Base-by-base conservation (phyloP, 1,140 invertebrate species). In the Oppia nitens region DNA sequence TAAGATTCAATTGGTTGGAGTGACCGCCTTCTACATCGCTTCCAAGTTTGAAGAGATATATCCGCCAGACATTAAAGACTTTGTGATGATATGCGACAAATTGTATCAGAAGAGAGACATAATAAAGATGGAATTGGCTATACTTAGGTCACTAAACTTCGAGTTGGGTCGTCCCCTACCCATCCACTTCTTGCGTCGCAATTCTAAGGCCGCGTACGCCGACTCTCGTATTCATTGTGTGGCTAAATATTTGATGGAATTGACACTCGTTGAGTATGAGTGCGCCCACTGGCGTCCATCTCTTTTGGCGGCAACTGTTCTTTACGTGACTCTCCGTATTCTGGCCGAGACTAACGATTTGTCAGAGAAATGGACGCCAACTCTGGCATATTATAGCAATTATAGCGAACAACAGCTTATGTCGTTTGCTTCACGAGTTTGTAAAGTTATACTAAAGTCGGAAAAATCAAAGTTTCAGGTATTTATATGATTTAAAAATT, bases 11-110 rank as follows among this genome's bases (percentile, higher is more conserved):
- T 73, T 97, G 48, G 86, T 95, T 45, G 94, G 93, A 47, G 60
- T 98, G 52, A 91, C 93, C 4, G 87, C 88, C 65, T 74, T 98
- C 32, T 94, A 97, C 69, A 85, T 98, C 63, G 92, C 93, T 25
- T 82, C 91, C 12, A 98, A 98, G 78, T 76, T 85, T 47, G 95
- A 98, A 78, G 94, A 98, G 78, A 95, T 98, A 50, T 98, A 98
- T 74, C 93, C 95, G 53, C 94, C 94, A 1, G 95, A 96, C 75
- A 79, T 98, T 45, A 73, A 78, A 4, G 90, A 96, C 69, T 95
- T 63, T 55, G 50, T 63, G 21, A 24, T 4, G 17, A 45, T 63
- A 47, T 58, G 59, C 57, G 59, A 63, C 28, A 32, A 53, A 6
- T 17, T 57, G 4, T 63, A 63, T 40, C 28, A 24, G 4, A 63